phyloP scores from a whole-genome alignment of 2,113 vertebrate genomes.

The Channa maculata region DNA sequence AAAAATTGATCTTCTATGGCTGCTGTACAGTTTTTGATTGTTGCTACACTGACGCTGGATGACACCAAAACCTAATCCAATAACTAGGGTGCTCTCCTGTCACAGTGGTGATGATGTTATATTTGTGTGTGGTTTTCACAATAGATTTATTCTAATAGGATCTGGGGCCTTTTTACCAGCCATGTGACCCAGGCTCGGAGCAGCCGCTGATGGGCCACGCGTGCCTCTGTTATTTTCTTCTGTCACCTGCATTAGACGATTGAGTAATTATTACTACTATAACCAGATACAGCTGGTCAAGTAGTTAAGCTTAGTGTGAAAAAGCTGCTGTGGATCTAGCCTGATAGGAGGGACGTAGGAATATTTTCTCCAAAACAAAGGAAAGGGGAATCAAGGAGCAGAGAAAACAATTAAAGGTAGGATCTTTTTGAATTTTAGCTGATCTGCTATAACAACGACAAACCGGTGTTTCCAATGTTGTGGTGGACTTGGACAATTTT shows the following conservation, averaged over 20 bases:
- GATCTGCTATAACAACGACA: too few species aligned
- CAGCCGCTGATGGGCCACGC: constrained; percentile 15
- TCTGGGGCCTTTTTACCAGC: constrained; percentile 31
- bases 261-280: constrained; percentile 20
- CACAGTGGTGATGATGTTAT: constrained; percentile 60
- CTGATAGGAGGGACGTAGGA: constrained; percentile 18
- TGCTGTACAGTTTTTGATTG: not conserved
- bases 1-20: not conserved
- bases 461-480: too few species aligned
- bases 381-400: constrained; percentile 7
- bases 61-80: not conserved
- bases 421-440: not conserved
- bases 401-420: constrained; percentile 49
- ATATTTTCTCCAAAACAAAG: not conserved
- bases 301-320: constrained; percentile 25
- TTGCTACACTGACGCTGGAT: not conserved
- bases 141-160: constrained; percentile 70
- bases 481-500: too few species aligned
- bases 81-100: not conserved
- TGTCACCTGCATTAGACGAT: constrained; percentile 38
- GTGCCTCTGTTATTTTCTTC: constrained; percentile 33
- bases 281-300: constrained; percentile 11
- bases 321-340: constrained; percentile 27
- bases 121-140: constrained; percentile 70
- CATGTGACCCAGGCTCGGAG: constrained; percentile 49